Evolutionary conservation across 2,888 invertebrate species (phyloP), one percentile per base, ranked within the genome.

Genomic region (Thecocarcelia acutangulata): DNA sequence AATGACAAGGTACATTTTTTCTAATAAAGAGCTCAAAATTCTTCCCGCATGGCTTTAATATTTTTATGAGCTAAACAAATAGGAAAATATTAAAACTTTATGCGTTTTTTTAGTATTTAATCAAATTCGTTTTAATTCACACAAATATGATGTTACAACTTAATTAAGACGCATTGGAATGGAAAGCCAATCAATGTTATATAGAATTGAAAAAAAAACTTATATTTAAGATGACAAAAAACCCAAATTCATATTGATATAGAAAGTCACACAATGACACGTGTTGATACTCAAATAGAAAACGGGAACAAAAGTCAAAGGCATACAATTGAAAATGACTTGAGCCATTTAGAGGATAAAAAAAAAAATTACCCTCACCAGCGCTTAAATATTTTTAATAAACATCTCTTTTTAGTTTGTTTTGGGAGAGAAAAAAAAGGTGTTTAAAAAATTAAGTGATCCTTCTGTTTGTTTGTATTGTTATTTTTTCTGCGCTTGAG

Each of bases 281-380:
- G 84, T 85, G 86, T 83, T 84, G 83, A 75, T 84, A 80, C 63
- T 82, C 82, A 83, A 68, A 83, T 80, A 74, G 9, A 79, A 72
- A 74, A 50, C 40, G 40, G 48, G 4, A 19, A 64, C 42, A 58
- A 77, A 77, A 64, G 42, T 70, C 28, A 48, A 50, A 42, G 33
- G 50, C 13, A 19, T 33, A 8, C 1, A 33, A 6, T 33, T 33
- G 33, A 33, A 33, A 86, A 89, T 85, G 86, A 87, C 88, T 89
- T 88, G 88, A 88, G 88, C 89, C 89, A 87, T 89, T 88, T 86
- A 88, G 85, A 87, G 87, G 79, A 86, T 88, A 88, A 89, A 89
- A 88, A 89, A 88, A 89, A 89, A 88, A 89, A 86, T 83, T 83
- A 56, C 83, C 33, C 6, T 9, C 80, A 85, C 84, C 85, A 85